Evolutionary conservation across 2,797 vertebrate species (phyloP).

Genomic region (Enteromius treurensis): DNA sequence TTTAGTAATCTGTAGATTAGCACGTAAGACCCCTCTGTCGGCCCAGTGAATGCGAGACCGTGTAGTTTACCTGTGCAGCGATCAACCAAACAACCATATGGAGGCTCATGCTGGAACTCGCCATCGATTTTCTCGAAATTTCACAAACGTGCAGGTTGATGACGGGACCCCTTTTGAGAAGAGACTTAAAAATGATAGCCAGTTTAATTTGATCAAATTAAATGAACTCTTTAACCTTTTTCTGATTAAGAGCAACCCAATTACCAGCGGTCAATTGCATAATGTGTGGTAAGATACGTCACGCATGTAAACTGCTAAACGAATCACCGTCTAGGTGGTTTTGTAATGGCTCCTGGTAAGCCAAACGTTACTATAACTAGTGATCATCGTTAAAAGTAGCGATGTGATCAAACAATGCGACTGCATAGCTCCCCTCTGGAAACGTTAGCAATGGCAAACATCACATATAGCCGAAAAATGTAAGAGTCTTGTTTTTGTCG

Average conservation of each 20-base stretch:
- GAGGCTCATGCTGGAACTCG: background rate
- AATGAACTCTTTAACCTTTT: background rate
- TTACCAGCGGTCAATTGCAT: background rate
- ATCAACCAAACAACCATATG: constrained; percentile 40
- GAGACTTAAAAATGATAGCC: background rate
- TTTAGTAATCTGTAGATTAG: constrained; percentile 46
- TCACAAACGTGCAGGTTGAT: background rate
- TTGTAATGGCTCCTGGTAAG: background rate
- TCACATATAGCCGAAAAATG: background rate
- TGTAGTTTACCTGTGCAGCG: constrained; percentile 3
- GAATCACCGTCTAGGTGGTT: background rate
- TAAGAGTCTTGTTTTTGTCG: background rate
- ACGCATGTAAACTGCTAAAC: background rate
- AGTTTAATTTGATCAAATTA: constrained; percentile 10
- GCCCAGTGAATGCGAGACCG: background rate
- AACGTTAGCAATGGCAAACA: background rate
- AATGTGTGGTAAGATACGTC: background rate
- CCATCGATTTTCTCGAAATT: background rate
- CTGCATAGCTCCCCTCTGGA: background rate
- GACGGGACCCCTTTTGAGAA: background rate
- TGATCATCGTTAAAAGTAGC: background rate
- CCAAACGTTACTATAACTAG: background rate
- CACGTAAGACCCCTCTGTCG: constrained; percentile 19
- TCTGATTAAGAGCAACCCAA: background rate
- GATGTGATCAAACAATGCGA: background rate